Percentiles rank a stretch among this genome's conserved stretches.
These are phyloP conservation scores for Brachyalestes nurse DNA, from an alignment of 2,797 vertebrate species.

Conservation along the genomic window DNA sequence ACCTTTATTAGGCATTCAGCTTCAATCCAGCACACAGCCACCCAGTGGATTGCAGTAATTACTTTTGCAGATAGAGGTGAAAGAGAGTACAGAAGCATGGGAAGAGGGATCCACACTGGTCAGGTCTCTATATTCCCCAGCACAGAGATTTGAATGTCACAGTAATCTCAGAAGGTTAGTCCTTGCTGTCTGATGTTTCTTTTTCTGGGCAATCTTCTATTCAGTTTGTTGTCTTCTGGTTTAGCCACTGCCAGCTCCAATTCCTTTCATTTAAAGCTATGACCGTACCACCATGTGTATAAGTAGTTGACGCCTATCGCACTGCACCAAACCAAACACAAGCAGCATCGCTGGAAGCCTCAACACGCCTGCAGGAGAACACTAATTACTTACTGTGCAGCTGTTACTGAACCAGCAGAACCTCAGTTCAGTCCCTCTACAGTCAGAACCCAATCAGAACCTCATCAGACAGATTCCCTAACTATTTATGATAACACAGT, in stretches of 20 bases:
- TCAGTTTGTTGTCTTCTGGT: neutral
- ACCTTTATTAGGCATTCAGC: constrained; percentile 70
- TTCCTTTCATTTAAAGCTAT: neutral
- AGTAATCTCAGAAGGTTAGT: constrained; percentile 77
- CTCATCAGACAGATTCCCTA: neutral
- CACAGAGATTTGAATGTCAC: constrained; percentile 74
- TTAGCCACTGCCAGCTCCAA: neutral
- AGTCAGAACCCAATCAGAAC: too few species aligned
- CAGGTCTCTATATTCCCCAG: constrained; percentile 57
- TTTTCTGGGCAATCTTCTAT: constrained; percentile 10
- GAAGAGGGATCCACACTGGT: constrained; percentile 58
- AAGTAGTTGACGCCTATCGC: neutral
- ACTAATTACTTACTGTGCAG: constrained; percentile 17
- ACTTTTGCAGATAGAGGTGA: constrained; percentile 82
- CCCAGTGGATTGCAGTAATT: constrained; percentile 77
- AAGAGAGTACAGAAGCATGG: constrained; percentile 74
- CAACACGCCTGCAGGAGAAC: neutral
- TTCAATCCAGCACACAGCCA: constrained; percentile 64
- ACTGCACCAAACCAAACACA: neutral
- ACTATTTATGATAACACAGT: neutral
- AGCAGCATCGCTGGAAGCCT: neutral
- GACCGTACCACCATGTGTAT: neutral
- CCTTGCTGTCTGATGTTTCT: constrained; percentile 19
- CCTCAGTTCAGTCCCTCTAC: neutral
- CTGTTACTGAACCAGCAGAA: neutral